Evolutionary conservation across 1,140 invertebrate species (phyloP), one percentile per base, ranked within the genome.

Genomic region (Holcopasites calliopsidis): DNA sequence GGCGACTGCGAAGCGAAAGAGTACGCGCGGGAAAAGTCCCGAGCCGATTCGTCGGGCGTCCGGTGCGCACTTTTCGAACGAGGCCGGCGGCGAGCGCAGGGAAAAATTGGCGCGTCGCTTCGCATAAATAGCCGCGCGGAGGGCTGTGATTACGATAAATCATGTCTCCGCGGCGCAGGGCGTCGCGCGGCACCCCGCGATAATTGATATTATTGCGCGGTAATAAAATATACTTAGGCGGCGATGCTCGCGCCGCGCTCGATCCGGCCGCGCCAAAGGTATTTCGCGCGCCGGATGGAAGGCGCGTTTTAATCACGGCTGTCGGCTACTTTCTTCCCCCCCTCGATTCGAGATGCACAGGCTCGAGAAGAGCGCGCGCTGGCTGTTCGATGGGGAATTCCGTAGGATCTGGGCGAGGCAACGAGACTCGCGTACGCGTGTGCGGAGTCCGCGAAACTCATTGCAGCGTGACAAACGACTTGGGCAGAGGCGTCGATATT

Each of bases 391-490:
- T n/a, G n/a, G n/a, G 50, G 66, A 74, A 74, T 74, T 74, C 71
- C 71, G 49, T 31, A n/a, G 21, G 52, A 74, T 74, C 71, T 74
- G 71, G 71, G 71, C 71, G 71, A 74, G 71, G 71, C 69, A 21
- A 23, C 35, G 31, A 35, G 50, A 18, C 35, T 65, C 16, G 40
- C 21, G 38, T 18, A 55, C 61, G 61, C 61, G 31, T 57, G 50
- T 47, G n/a, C n/a, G n/a, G 28, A 62, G 69, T 35, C 57, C 69
- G 69, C 61, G 71, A 74, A 66, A 66, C 71, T 66, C 71, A 74
- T 74, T 55, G 71, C 71, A 74, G 61, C 71, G 71, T 74, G 71
- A 74, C 71, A 74, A 74, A 74, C 71, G 40, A 50, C 38, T 28
- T n/a, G 38, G 11, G 18, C 31, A 10, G 21, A 40, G 49, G 21